A percentile compares a stretch with the other conserved stretches of the same genome.
Conservation (phyloP, 2,797 vertebrate genomes). For the Onychomys arenicola region DNA sequence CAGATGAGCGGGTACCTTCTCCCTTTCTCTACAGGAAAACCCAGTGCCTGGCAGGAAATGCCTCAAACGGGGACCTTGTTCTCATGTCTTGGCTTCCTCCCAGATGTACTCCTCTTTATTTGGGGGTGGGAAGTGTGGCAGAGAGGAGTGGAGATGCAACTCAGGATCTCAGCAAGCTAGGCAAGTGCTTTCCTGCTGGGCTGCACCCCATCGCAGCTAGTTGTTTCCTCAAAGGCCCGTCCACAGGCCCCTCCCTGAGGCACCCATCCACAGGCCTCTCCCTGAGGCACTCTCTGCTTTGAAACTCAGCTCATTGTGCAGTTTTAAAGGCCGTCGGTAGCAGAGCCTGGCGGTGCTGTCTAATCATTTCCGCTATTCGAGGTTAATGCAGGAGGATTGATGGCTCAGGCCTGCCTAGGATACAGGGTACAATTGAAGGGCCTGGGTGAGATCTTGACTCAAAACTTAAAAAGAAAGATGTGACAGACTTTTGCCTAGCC, state of each 20-base stretch:
- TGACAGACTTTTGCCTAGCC: neutral
- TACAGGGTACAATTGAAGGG: neutral
- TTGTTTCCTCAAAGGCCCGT: slow-evolving; percentile 26
- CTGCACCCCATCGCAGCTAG: neutral
- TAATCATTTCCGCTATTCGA: neutral
- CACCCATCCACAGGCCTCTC: neutral
- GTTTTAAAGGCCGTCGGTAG: neutral
- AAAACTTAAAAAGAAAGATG: neutral
- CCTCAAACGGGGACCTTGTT: neutral
- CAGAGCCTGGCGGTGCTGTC: neutral
- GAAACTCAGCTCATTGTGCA: neutral
- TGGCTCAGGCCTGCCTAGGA: neutral
- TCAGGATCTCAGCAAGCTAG: too few relatives aligned
- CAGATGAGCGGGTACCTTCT: neutral
- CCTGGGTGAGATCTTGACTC: neutral
- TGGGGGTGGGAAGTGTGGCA: too few relatives aligned
- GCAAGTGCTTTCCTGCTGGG: neutral
- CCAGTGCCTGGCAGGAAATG: slow-evolving; percentile 59
- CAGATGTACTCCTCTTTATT: neutral
- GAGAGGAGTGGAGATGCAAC: neutral
- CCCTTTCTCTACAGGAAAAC: neutral
- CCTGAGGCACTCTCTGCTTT: neutral
- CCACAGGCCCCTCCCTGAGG: slow-evolving; percentile 9
- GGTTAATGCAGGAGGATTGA: neutral
- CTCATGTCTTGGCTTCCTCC: slow-evolving; percentile 26